Conservation (phyloP, 2,797 vertebrate genomes). For the Vultur gryphus region DNA sequence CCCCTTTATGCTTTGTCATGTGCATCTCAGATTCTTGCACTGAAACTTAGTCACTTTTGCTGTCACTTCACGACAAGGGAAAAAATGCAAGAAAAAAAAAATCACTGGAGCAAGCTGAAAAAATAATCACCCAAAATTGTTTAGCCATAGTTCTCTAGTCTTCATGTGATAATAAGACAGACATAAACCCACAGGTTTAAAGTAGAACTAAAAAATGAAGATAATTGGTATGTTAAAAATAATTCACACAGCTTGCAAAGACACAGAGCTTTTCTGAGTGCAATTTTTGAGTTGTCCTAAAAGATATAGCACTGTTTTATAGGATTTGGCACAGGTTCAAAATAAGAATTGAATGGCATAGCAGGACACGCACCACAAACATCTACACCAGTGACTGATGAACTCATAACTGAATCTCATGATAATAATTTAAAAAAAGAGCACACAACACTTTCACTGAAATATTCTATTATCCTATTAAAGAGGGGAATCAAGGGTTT, state of each 20-base stretch:
- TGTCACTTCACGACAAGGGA: neutral
- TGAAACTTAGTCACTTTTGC: neutral
- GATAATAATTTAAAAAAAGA: neutral
- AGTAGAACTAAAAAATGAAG: neutral
- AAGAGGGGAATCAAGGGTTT: neutral
- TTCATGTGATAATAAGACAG: neutral
- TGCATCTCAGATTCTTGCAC: neutral
- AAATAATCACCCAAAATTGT: neutral
- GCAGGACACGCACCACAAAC: neutral
- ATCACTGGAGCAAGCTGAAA: neutral
- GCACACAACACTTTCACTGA: neutral
- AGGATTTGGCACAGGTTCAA: neutral
- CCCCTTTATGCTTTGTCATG: neutral
- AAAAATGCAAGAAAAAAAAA: neutral
- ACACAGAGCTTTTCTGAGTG: neutral
- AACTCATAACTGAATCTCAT: neutral
- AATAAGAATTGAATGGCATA: neutral
- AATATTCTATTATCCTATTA: neutral
- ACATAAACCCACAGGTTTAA: neutral
- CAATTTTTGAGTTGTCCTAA: neutral
- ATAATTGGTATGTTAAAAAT: neutral
- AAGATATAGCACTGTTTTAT: neutral
- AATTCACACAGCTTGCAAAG: neutral
- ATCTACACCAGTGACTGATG: neutral
- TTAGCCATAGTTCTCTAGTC: neutral